These are phyloP conservation scores for Aromia moschata DNA, from an alignment of 2,888 invertebrate species.

Conservation along the genomic window DNA sequence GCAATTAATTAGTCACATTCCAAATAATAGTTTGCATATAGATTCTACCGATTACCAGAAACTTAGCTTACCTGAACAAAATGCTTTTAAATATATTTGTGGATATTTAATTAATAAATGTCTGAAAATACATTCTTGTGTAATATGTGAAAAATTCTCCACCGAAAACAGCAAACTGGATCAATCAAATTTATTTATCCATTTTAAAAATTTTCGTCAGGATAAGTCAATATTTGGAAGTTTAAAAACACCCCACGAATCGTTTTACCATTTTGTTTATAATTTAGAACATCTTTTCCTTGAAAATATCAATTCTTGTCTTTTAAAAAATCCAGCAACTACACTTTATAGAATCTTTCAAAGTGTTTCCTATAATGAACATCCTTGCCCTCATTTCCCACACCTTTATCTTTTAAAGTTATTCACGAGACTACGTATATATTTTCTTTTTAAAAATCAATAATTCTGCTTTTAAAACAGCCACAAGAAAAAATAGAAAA, in stretches of 20 bases:
- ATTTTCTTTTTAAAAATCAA: too few species aligned
- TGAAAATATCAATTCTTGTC: too few species aligned
- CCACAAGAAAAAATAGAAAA: neutral
- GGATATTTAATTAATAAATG: constrained; percentile 4
- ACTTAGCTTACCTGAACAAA: neutral
- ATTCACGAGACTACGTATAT: neutral
- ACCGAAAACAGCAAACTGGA: neutral
- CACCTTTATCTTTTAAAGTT: neutral
- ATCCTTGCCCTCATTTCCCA: neutral
- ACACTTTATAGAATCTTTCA: neutral
- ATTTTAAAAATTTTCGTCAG: neutral
- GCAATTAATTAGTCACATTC: neutral
- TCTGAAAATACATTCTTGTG: neutral
- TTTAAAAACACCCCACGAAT: constrained; percentile 3
- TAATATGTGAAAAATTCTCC: neutral
- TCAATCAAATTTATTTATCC: too few species aligned
- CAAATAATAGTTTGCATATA: neutral
- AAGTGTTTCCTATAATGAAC: neutral
- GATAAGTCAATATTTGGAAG: neutral
- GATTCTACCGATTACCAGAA: neutral
- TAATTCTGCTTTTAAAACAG: neutral
- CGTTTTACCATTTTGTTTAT: too few species aligned
- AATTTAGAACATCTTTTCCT: too few species aligned
- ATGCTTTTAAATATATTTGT: neutral
- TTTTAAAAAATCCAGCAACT: neutral